Percentiles rank a stretch among this genome's conserved stretches.
Conservation (phyloP, 2,797 vertebrate species). For the Chaetophractus vellerosus region DNA sequence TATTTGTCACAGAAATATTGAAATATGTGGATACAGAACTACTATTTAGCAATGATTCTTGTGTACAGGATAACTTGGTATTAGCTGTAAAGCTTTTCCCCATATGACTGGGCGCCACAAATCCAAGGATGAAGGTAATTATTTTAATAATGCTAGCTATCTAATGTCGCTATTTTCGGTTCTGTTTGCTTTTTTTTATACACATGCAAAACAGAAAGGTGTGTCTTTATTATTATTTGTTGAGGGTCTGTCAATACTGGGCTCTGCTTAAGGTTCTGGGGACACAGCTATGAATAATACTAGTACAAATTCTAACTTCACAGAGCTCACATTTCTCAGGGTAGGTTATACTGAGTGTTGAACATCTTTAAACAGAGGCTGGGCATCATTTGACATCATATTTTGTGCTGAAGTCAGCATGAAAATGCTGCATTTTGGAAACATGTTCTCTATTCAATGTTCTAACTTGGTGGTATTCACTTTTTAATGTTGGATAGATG, state of each 20-base stretch:
- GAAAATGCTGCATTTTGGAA: neutral
- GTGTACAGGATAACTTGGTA: neutral
- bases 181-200: conserved; percentile 43
- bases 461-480: neutral
- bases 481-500: neutral
- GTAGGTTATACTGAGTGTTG: neutral
- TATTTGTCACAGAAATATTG: conserved; percentile 20
- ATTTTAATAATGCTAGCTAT: neutral
- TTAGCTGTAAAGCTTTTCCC: neutral
- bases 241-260: neutral
- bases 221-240: neutral
- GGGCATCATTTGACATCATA: neutral
- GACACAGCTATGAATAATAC: neutral
- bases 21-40: neutral
- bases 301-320: neutral
- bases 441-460: neutral
- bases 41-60: conserved; percentile 30
- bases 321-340: neutral
- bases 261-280: neutral
- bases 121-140: neutral
- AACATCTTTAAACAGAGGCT: neutral
- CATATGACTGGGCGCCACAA: neutral
- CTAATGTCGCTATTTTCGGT: neutral
- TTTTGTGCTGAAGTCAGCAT: neutral
- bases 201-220: neutral